These are phyloP conservation scores for Dorcus parallelipipedus DNA, from an alignment of 2,888 invertebrate species.

Conservation along the genomic window DNA sequence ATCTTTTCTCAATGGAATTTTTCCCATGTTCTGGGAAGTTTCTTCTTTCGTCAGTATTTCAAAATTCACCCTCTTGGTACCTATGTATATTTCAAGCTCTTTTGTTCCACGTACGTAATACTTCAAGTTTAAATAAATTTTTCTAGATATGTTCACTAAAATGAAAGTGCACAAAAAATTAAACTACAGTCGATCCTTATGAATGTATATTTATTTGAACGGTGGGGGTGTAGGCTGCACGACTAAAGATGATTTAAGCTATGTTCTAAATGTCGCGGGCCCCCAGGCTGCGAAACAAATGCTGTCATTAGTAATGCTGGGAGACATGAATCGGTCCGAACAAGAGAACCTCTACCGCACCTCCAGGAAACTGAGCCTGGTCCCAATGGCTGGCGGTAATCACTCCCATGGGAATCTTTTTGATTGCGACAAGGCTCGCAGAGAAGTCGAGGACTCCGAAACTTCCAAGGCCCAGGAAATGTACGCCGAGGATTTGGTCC, in stretches of 20 bases:
- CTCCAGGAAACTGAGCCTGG: constrained; percentile 56
- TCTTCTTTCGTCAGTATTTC: too few relatives aligned
- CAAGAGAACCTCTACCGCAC: constrained; percentile 62
- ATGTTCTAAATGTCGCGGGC: constrained; percentile 25
- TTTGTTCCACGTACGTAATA: neutral
- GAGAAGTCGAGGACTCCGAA: constrained; percentile 10
- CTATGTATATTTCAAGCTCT: neutral
- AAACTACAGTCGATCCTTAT: neutral
- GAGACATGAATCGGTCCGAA: constrained; percentile 61
- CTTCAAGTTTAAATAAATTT: neutral
- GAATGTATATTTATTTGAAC: neutral
- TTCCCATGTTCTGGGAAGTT: too few relatives aligned
- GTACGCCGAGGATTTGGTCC: constrained; percentile 53
- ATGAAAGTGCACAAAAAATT: neutral
- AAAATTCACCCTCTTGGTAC: too few relatives aligned
- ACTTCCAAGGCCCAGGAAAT: constrained; percentile 7
- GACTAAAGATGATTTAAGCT: constrained; percentile 18
- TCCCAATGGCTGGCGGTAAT: constrained; percentile 38
- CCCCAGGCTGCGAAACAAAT: constrained; percentile 39
- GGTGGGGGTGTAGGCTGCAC: neutral
- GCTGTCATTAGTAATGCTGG: constrained; percentile 50
- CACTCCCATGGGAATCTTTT: constrained; percentile 28
- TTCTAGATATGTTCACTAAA: neutral
- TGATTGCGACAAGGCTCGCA: constrained; percentile 18
- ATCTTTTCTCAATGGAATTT: too few relatives aligned